These are phyloP conservation scores for Papilio aristodemus DNA, from an alignment of 1,140 invertebrate genomes.

Conservation along the genomic window DNA sequence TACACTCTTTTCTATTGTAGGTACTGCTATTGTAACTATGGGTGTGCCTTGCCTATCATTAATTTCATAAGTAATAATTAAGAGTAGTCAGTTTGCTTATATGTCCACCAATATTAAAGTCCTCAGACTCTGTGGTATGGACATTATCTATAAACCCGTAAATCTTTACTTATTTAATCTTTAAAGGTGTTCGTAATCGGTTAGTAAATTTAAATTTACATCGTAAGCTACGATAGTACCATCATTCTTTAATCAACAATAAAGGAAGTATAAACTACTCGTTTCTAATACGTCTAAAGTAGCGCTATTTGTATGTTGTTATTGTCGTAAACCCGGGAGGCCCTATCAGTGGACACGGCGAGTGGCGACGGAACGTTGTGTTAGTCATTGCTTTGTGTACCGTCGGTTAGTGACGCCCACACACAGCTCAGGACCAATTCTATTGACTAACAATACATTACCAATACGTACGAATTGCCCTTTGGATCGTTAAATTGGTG, in stretches of 20 bases:
- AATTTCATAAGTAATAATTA: too few species aligned
- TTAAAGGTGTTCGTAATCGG: too few species aligned
- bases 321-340: slow-evolving; percentile 9
- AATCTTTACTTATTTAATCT: too few species aligned
- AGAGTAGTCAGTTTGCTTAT: too few species aligned
- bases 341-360: slow-evolving; percentile 1
- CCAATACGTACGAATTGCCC: slow-evolving; percentile 9
- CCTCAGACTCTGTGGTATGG: too few species aligned
- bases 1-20: too few species aligned
- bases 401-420: slow-evolving; percentile 16
- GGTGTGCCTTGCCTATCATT: too few species aligned
- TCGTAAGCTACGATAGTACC: background rate
- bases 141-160: too few species aligned
- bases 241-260: background rate
- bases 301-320: slow-evolving; percentile 8
- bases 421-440: slow-evolving; percentile 11
- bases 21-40: too few species aligned
- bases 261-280: slow-evolving; percentile 6
- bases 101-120: too few species aligned
- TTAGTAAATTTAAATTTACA: background rate
- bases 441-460: slow-evolving; percentile 19
- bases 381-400: slow-evolving; percentile 22
- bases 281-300: background rate
- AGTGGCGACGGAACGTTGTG: slow-evolving; percentile 11
- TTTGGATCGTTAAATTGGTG: slow-evolving; percentile 7